phyloP scores from a whole-genome alignment of 2,797 vertebrate species.

The Nyctibius grandis region DNA sequence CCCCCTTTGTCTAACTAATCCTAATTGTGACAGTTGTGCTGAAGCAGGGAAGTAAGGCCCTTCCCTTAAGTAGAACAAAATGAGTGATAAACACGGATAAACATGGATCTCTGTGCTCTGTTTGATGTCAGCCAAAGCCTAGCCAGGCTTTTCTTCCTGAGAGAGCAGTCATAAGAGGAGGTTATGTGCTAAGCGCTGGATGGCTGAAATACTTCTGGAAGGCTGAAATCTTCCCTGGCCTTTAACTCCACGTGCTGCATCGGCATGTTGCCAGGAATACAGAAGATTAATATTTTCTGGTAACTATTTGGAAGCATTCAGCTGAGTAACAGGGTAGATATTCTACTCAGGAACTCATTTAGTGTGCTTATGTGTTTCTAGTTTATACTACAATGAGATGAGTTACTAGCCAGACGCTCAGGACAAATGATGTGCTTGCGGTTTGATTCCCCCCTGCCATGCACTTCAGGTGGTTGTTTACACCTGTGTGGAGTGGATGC shows the following conservation, averaged over 20 bases:
- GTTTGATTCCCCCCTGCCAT: neutral
- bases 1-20: neutral
- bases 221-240: neutral
- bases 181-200: neutral
- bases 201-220: neutral
- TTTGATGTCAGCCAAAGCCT: neutral
- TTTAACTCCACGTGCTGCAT: accelerated
- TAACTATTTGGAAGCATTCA: neutral
- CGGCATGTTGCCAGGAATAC: neutral
- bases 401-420: neutral
- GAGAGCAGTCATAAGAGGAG: neutral
- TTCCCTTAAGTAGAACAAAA: neutral
- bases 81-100: neutral
- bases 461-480: neutral
- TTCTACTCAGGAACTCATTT: neutral
- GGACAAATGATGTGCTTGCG: neutral
- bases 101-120: neutral
- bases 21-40: neutral
- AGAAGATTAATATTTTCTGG: neutral
- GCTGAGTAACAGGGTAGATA: neutral
- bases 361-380: neutral
- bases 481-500: neutral
- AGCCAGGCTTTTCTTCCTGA: neutral
- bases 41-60: neutral
- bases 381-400: neutral